Base-by-base conservation (phyloP, 2,888 invertebrate species). In the Sarcophaga subvicina region DNA sequence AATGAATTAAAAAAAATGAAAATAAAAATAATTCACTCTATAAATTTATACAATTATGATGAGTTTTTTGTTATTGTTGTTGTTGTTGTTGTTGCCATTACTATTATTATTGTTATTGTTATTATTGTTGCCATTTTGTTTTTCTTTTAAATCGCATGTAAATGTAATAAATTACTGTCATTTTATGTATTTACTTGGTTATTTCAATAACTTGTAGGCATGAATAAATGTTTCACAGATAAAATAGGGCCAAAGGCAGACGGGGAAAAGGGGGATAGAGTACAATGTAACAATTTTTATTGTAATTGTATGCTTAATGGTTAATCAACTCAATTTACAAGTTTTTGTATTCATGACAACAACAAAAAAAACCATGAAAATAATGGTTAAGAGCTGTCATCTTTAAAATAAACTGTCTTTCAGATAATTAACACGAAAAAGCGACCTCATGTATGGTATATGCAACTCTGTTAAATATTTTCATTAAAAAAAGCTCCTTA, bases 151-250 rank as follows among this genome's bases (percentile, higher is more conserved):
- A 64, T 69, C 54, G 47, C 62, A 75, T 85, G 70, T 79, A 75
- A 82, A 82, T 79, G 85, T 75, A 82, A 85, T 85, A 85, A 78
- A 82, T 82, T 75, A 82, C 75, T 85, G 81, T 85, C 81, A 85
- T 22, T 85, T 85, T 81, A 78, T 73, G 60, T 79, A 80, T 80
- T 76, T 79, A 80, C 75, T 80, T 76, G 69, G 25, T 63, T 14
- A 72, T 72, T 77, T 77, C 20, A 77, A 72, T 72, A 59, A 83
- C 27, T 72, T 17, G 49, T 60, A 59, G 17, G 54, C 77, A 71
- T 71, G 63, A 77, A 77, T 77, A 54, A 3, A 45, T 66, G 12
- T 47, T 66, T 8, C 60, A 71, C 2, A 54, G 17, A 54, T 37
- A 37, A 37, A 37, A 8, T 10, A 37, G 47, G 10, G 17, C 10